Base-by-base conservation (phyloP, 2,113 vertebrate species). In the Thunnus maccoyii region DNA sequence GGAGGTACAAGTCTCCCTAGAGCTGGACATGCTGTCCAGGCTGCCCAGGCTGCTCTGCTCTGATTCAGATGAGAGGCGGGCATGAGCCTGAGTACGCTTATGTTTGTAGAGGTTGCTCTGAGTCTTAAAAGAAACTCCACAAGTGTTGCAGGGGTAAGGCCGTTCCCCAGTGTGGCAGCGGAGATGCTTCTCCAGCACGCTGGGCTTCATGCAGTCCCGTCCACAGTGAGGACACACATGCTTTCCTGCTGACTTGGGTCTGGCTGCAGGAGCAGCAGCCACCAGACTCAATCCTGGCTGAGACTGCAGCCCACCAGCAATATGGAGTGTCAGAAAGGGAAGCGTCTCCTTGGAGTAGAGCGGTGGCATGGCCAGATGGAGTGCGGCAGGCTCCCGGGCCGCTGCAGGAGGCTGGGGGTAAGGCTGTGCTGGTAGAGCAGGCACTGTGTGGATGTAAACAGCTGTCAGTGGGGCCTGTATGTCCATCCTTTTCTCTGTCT, bases 81-180 rank as follows among this genome's bases (percentile, higher is more conserved):
- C 93, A 0, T 99, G 98, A 0, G 97, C 98, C 93, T 99, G 98
- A 0, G 98, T 99, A 5, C 97, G 95, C 73, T 96, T 94, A 86
- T 99, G 98, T 86, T 99, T 99, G 57, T 99, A 99, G 62, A 99
- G 88, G 91, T 99, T 99, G 93, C 98, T 99, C 93, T 99, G 98
- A 27, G 98, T 99, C 95, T 99, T 99, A 66, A 99, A 99, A 7
- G 98, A 97, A 17, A 99, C 95, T 48, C 97, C 96, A 14, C 98
- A 99, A 0, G 95, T 96, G 74, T 92, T 90, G 55, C 98, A 99
- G 0, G 98, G 98, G 60, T 98, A 99, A 6, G 98, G 98, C 78
- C 98, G 93, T 89, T 99, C 98, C 0, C 98, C 98, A 0, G 98
- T 99, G 94, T 99, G 98, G 20, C 97, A 99, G 41, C 98, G 97